Evolutionary conservation across 2,888 invertebrate species (phyloP), one percentile per base, ranked within the genome.

Genomic region (Mesoligia furuncula): DNA sequence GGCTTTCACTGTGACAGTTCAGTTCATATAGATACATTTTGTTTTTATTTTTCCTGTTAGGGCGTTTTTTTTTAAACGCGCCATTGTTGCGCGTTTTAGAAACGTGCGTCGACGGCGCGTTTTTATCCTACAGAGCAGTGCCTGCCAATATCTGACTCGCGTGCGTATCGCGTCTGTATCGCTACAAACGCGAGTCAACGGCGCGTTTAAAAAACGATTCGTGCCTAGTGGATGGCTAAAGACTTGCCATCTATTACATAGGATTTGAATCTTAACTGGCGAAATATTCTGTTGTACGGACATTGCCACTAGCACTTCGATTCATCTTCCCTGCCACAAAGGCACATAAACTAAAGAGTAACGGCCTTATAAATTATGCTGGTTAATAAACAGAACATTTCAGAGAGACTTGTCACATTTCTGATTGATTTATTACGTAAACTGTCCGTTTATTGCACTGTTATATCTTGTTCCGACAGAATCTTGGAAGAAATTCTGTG

Each of bases 401-500:
- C 51, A 65, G 27, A 17, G 17, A 78, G 39, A n/a, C n/a, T 67
- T 77, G 73, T 83, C 79, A 71, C 36, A 27, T 48, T 64, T 39
- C 54, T 64, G 86, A 77, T 59, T 83, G 78, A 83, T 83, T 68
- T 77, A 83, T 86, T 48, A 48, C n/a, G 39, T 57, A 27, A 61
- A 39, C 39, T 42, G 70, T 13, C 61, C 13, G 45, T 73, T 77
- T 68, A 86, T 71, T 69, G 31, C 36, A 59, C 1, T 39, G 73
- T 62, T 73, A 79, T 68, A 64, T 57, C n/a, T 36, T 54, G 57
- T 70, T 70, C 79, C 57, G 67, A 62, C 27, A 57, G 31, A 57
- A 62, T 39, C 59, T 20, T 45, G 7, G 7, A 24, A 64, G 31
- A 39, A 73, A n/a, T 15, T 8, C 6, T 57, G 24, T 36, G 24